phyloP scores from a whole-genome alignment of 2,888 invertebrate genomes.

The Hydroisotoma schaefferi region DNA sequence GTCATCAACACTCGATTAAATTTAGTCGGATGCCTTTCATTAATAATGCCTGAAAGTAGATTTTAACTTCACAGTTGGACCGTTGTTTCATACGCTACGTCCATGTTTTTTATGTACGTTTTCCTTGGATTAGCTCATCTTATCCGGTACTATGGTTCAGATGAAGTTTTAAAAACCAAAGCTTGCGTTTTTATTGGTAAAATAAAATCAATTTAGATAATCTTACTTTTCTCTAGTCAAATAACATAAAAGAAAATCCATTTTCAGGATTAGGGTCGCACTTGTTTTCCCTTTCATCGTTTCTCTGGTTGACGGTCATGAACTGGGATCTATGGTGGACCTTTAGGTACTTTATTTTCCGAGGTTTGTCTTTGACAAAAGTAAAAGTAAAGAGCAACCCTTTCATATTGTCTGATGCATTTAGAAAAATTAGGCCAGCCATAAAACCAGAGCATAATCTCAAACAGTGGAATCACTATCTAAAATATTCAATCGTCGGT shows the following conservation, averaged over 20 bases:
- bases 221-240: not conserved
- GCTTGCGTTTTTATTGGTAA: constrained; percentile 36
- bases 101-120: constrained; percentile 38
- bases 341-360: constrained; percentile 27
- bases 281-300: constrained; percentile 40
- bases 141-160: constrained; percentile 27
- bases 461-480: constrained; percentile 18
- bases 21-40: too few relatives aligned
- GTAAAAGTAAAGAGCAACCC: not conserved
- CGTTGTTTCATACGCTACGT: constrained; percentile 26
- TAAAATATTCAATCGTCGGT: constrained; percentile 27
- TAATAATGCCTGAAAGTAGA: too few relatives aligned
- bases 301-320: constrained; percentile 42
- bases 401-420: not conserved
- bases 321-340: constrained; percentile 45
- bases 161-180: constrained; percentile 28
- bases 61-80: too few relatives aligned
- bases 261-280: constrained; percentile 38
- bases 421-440: constrained; percentile 24
- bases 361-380: not conserved
- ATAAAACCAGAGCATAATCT: not conserved
- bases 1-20: too few relatives aligned
- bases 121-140: constrained; percentile 33
- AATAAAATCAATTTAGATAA: not conserved
- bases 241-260: not conserved